Evolutionary conservation across 2,797 vertebrate species (phyloP).

Genomic region (Psittacula echo): DNA sequence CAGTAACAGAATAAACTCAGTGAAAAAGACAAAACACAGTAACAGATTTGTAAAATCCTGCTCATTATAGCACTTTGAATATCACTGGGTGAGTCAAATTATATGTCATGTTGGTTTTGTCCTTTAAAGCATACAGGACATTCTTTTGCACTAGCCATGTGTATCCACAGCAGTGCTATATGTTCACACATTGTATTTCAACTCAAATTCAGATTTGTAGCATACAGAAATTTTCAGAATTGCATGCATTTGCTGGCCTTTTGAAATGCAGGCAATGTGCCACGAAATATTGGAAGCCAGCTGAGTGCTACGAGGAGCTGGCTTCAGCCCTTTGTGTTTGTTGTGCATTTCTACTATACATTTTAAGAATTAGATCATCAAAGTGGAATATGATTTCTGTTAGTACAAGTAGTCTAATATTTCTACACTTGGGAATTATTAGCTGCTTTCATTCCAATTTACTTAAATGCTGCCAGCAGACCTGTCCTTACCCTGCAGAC

Average conservation of each 20-base stretch:
- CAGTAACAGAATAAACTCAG: neutral
- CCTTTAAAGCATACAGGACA: neutral
- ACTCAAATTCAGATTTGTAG: neutral
- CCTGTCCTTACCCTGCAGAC: neutral
- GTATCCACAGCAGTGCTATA: neutral
- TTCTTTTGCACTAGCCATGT: neutral
- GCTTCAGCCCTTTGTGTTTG: neutral
- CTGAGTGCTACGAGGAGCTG: neutral
- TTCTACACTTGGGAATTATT: slow-evolving; percentile 25
- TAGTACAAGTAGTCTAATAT: slow-evolving; percentile 22
- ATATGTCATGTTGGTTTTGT: neutral
- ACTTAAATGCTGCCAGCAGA: neutral
- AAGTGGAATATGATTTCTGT: slow-evolving; percentile 20
- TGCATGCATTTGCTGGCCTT: neutral
- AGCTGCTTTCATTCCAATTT: slow-evolving; percentile 27
- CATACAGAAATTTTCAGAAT: neutral
- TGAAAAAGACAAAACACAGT: neutral
- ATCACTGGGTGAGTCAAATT: neutral
- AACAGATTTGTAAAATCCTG: neutral
- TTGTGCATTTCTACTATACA: neutral
- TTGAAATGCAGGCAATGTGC: neutral
- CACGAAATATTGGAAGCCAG: neutral
- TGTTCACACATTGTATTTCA: neutral
- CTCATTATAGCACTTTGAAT: neutral
- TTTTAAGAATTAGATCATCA: slow-evolving; percentile 43